Conservation (phyloP, 2,888 invertebrate species). For the Microctonus brassicae region DNA sequence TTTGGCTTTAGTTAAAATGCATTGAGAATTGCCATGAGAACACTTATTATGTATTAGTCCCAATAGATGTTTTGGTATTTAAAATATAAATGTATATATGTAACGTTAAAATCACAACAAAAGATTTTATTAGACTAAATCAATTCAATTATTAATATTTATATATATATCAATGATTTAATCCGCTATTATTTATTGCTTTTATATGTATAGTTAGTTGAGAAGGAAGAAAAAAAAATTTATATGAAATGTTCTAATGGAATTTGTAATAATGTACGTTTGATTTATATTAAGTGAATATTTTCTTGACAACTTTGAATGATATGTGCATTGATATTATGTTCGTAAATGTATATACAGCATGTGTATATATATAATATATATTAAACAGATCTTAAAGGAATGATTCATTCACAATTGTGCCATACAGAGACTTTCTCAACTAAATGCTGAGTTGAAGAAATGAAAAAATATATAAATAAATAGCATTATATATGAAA, state of each 20-base stretch:
- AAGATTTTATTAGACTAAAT: not conserved
- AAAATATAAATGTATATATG: not conserved
- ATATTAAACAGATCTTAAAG: constrained; percentile 14
- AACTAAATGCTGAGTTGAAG: constrained; percentile 15
- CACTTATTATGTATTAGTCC: not conserved
- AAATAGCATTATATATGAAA: constrained; percentile 27
- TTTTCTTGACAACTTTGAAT: not conserved
- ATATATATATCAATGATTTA: not conserved
- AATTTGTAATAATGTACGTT: not conserved
- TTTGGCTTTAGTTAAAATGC: constrained; percentile 6
- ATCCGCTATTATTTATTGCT: not conserved
- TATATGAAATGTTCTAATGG: not conserved
- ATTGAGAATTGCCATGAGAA: not conserved
- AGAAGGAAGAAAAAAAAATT: not conserved
- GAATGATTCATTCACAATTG: constrained; percentile 30
- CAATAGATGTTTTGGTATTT: not conserved
- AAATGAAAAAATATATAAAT: not conserved
- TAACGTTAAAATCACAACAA: not conserved
- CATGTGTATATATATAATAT: not conserved
- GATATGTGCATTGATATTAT: not conserved
- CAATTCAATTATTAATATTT: not conserved
- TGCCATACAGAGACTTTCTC: constrained; percentile 22
- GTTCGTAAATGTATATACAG: not conserved
- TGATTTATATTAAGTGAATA: not conserved
- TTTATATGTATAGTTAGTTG: not conserved